Evolutionary conservation across 64 coral and sea anemone species (phyloP), one percentile per base, ranked within the genome.

Genomic region (Dendrophyllia cribrosa): DNA sequence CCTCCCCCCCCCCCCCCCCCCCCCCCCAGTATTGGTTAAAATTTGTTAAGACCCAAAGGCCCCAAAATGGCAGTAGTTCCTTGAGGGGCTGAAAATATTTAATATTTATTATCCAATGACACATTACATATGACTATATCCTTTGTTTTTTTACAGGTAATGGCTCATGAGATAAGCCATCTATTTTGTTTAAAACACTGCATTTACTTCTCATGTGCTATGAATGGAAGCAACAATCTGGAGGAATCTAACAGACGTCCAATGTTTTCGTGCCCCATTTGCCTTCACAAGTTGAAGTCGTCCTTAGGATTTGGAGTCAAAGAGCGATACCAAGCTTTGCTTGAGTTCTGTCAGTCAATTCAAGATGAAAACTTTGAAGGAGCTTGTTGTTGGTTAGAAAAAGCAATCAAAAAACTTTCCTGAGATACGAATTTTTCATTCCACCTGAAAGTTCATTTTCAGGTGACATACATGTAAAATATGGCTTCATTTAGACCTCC

Each of bases 161-260:
- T 98, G 15, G 93, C 87, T 47, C 97, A 98, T 83, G 97, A 98
- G 79, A 23, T 98, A 51, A 92, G 97, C 7, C 97, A 98, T 88
- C 6, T 96, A 3, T 90, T 96, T 65, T 91, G 94, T 24, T 73
- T 98, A n/a, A 62, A 76, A 14, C 97, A 98, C n/a, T 98, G 97
- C 61, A 64, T 88, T 49, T 98, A 90, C 69, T 98, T 98, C 19
- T 69, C 90, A 52, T 98, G 97, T 91, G 90, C 88, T 51, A 98
- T 98, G 94, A 98, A 98, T 59, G 91, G 90, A 69, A 98, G 97
- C 66, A 76, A 70, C 14, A 73, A 88, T 25, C 67, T 96, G 44
- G 51, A 78, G 7, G 90, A 96, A 66, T 94, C 97, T 13, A 88
- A 95, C 20, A 88, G 55, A 12, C 91, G 95, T 25, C 97, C 97